Evolutionary conservation across 2,797 vertebrate genomes (phyloP), one percentile per base, ranked within the genome.

Genomic region (Labroides dimidiatus): DNA sequence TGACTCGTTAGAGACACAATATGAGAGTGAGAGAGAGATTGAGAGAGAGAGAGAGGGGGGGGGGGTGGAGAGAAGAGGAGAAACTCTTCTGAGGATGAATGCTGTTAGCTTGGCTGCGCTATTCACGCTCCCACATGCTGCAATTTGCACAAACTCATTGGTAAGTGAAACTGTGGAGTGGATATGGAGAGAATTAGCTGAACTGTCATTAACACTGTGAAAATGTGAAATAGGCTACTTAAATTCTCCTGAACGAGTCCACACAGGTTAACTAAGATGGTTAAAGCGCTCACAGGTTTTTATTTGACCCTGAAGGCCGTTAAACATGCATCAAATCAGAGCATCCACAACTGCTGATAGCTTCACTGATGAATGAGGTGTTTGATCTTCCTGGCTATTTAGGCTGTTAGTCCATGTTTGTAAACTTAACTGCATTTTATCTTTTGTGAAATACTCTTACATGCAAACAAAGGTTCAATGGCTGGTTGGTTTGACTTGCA

Each of bases 1-100:
- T 89, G 92, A 90, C 88, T 90, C 60, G 71, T 84, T 87, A 82
- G 82, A 90, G 86, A 90, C 89, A 87, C 89, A 90, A 87, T 86
- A 69, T 84, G 77, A 76, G 82, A 64, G 73, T 3, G 70, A 56
- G 59, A 39, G 19, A n/a, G 77, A 76, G 82, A 64, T 72, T 3
- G 70, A 56, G 59, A 39, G 19, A n/a, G 51, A 60, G 62, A 44
- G 66, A 36, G 19, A 43, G 65, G 13, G 6, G 8, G 62, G 11
- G 16, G 19, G 21, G 51, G 12, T 12, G 15, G 27, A 11, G 20
- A 15, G 57, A n/a, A 56, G 45, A 6, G 43, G 45, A n/a, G 49
- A 37, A 36, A 75, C 68, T 78, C 67, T 54, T 66, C 50, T 64
- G 56, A 75, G 72, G 60, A 61, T 72, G 63, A 73, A 78, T 57